These are phyloP conservation scores for Miichthys miiuy DNA, from an alignment of 2,797 vertebrate genomes.

Conservation along the genomic window DNA sequence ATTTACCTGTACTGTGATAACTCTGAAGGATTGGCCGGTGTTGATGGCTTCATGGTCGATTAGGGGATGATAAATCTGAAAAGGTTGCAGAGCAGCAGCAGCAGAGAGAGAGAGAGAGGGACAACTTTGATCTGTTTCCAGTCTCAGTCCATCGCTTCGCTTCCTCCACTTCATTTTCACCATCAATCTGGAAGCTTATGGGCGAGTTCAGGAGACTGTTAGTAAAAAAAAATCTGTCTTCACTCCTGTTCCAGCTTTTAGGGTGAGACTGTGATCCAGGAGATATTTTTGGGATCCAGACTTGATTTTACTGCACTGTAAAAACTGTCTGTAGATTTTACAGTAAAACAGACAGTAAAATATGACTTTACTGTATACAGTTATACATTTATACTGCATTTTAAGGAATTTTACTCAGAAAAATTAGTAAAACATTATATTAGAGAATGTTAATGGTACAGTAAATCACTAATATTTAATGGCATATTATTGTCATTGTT, in stretches of 20 bases:
- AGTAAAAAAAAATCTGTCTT: slow-evolving; percentile 10
- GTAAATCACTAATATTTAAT: no score
- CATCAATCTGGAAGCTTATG: slow-evolving; percentile 47
- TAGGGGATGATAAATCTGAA: slow-evolving; percentile 68
- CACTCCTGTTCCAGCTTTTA: neutral
- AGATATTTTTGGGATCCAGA: neutral
- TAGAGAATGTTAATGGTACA: no score
- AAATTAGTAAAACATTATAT: no score
- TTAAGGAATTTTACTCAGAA: no score
- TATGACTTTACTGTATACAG: no score
- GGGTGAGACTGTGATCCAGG: neutral
- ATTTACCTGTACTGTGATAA: slow-evolving; percentile 51
- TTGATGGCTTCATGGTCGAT: slow-evolving; percentile 68
- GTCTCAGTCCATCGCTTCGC: slow-evolving; percentile 57
- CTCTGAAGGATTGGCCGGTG: slow-evolving; percentile 45
- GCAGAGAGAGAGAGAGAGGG: slow-evolving; percentile 8
- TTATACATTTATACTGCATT: no score
- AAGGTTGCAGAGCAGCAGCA: slow-evolving; percentile 39
- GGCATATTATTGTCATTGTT: no score
- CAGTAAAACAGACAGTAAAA: no score
- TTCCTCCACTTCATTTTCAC: slow-evolving; percentile 46
- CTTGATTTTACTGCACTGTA: neutral
- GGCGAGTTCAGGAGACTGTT: slow-evolving; percentile 15
- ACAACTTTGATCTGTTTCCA: slow-evolving; percentile 54
- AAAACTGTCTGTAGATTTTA: no score